Evolutionary conservation across 2,113 vertebrate species (phyloP).

Genomic region (Psilopogon haemacephalus): DNA sequence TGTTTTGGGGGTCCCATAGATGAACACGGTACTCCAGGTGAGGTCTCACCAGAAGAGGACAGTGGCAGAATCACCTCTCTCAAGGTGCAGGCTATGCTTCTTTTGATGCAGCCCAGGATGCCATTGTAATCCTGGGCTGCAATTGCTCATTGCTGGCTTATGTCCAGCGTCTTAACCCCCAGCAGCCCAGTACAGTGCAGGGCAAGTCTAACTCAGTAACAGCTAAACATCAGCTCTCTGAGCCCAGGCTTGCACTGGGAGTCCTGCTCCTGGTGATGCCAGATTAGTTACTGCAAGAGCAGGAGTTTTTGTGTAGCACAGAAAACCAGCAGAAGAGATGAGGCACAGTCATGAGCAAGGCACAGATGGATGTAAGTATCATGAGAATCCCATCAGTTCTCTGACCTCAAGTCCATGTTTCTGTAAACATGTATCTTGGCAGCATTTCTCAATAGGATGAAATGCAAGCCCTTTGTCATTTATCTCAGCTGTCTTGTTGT

Average conservation of each 20-base stretch:
- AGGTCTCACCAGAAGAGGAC: too few relatives aligned
- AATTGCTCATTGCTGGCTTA: too few relatives aligned
- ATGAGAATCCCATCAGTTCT: conserved; percentile 28
- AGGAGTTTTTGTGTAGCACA: neutral
- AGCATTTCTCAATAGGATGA: neutral
- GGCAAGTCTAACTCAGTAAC: neutral
- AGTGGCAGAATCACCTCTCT: too few relatives aligned
- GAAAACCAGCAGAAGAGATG: neutral
- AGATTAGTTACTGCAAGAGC: neutral
- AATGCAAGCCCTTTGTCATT: conserved; percentile 22
- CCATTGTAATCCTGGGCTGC: too few relatives aligned
- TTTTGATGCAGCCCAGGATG: too few relatives aligned
- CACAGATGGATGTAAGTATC: neutral
- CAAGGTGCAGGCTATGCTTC: too few relatives aligned
- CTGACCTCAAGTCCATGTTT: conserved; percentile 38
- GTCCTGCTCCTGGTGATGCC: neutral
- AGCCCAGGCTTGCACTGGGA: neutral
- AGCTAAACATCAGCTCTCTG: neutral
- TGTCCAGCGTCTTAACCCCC: too few relatives aligned
- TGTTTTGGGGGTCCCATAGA: too few relatives aligned
- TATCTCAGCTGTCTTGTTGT: conserved; percentile 48
- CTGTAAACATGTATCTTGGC: conserved; percentile 61
- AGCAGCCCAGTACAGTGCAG: accelerated
- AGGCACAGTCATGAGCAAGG: neutral
- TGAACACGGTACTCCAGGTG: too few relatives aligned